A percentile compares a stretch with the other conserved stretches of the same genome.
These are phyloP conservation scores for Heterotilapia buettikoferi DNA, from an alignment of 2,113 vertebrate genomes.

Conservation along the genomic window DNA sequence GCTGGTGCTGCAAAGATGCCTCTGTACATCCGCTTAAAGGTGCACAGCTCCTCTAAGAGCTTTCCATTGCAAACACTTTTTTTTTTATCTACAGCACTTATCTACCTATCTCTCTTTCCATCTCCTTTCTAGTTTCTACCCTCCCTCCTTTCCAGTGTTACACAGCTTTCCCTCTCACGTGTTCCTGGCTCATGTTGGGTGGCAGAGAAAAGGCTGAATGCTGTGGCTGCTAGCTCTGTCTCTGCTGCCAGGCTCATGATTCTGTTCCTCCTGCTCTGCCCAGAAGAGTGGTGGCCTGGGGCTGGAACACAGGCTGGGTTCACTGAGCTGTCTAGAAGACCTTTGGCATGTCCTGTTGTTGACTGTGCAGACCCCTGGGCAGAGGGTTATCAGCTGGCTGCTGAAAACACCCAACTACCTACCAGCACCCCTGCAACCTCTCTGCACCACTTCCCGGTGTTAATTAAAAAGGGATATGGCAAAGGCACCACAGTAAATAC, in stretches of 20 bases:
- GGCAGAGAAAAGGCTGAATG: neutral
- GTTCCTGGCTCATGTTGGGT: slow-evolving; percentile 16
- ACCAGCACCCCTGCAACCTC: neutral
- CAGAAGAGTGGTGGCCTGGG: neutral
- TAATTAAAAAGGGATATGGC: slow-evolving; percentile 62
- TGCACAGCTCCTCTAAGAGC: slow-evolving; percentile 5
- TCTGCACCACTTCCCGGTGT: slow-evolving; percentile 25
- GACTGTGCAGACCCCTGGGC: neutral
- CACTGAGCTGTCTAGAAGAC: slow-evolving; percentile 34
- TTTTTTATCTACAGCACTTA: neutral
- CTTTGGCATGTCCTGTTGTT: slow-evolving; percentile 31
- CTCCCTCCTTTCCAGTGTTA: neutral
- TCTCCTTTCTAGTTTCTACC: neutral
- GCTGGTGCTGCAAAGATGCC: neutral
- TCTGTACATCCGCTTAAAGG: neutral
- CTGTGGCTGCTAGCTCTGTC: slow-evolving; percentile 8
- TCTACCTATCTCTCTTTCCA: neutral
- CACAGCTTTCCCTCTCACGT: slow-evolving; percentile 12
- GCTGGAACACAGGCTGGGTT: neutral
- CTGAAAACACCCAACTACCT: neutral
- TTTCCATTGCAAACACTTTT: slow-evolving; percentile 17
- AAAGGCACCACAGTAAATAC: slow-evolving; percentile 19
- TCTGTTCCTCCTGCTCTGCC: neutral
- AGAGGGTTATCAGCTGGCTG: slow-evolving; percentile 41
- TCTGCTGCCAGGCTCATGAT: neutral